phyloP scores from a whole-genome alignment of 92 coral and sea anemone species.

The Siderastrea siderea region DNA sequence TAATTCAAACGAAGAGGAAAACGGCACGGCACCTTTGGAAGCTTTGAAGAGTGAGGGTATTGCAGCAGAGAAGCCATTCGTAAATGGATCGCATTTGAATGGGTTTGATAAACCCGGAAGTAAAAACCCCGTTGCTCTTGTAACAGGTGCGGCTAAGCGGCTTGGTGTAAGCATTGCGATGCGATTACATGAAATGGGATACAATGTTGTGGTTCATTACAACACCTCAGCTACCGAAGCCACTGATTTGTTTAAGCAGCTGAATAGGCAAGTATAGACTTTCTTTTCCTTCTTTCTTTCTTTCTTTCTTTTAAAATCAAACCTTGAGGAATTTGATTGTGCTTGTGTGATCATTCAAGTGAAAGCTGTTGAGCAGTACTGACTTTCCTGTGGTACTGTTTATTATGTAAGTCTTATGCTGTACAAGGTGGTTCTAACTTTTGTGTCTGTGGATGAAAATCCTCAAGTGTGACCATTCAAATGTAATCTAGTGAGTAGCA shows the following conservation, averaged over 20 bases:
- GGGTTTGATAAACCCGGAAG: not conserved
- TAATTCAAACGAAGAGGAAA: not conserved
- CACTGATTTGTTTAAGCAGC: slow-evolving; percentile 29
- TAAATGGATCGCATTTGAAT: not conserved
- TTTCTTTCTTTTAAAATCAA: not conserved
- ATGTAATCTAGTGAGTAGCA: no score
- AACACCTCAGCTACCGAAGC: slow-evolving; percentile 63
- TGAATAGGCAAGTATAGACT: slow-evolving; percentile 61
- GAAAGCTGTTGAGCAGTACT: no score
- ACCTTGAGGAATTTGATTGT: no score
- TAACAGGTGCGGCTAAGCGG: slow-evolving; percentile 82
- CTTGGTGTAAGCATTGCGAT: slow-evolving; percentile 74
- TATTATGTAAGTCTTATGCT: no score
- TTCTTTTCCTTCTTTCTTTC: not conserved
- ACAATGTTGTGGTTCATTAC: slow-evolving; percentile 71
- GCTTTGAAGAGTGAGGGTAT: not conserved
- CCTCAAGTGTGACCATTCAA: no score
- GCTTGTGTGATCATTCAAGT: no score
- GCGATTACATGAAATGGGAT: slow-evolving; percentile 62
- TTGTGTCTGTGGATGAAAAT: no score
- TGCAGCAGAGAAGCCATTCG: not conserved
- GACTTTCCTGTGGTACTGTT: no score
- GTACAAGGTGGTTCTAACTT: no score
- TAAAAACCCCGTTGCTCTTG: slow-evolving; percentile 61
- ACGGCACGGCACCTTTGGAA: not conserved